phyloP scores from a whole-genome alignment of 1,140 invertebrate genomes.

The Drosophila kikkawai region DNA sequence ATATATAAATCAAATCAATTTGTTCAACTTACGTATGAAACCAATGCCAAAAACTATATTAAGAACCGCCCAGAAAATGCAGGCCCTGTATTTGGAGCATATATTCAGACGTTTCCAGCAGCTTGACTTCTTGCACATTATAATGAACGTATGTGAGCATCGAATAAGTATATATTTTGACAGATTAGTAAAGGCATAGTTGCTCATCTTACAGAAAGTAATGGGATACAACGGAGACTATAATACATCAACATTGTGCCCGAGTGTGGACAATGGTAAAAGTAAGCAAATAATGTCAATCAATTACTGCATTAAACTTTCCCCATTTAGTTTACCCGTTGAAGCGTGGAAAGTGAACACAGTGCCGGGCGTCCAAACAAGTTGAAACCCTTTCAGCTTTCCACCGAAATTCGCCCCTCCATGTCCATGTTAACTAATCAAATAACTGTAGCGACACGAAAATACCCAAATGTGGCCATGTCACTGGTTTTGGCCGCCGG shows the following conservation, averaged over 20 bases:
- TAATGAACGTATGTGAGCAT: not conserved
- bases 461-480: conserved; percentile 46
- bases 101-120: not conserved
- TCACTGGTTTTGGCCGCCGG: conserved; percentile 46
- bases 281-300: conserved; percentile 48
- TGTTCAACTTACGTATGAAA: conserved; percentile 8
- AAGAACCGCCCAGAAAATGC: conserved; percentile 18
- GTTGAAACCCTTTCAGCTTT: conserved; percentile 12
- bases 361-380: conserved; percentile 22
- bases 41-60: conserved; percentile 4
- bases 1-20: not conserved
- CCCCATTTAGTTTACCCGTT: conserved; percentile 29
- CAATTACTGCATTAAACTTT: conserved; percentile 55
- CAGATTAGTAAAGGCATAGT: not conserved
- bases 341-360: conserved; percentile 42
- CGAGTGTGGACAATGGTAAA: conserved; percentile 34
- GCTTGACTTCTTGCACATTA: conserved; percentile 1
- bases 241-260: conserved; percentile 9
- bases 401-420: not conserved
- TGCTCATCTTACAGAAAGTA: not conserved
- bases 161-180: conserved; percentile 2
- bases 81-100: conserved; percentile 11
- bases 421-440: conserved; percentile 55
- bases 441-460: conserved; percentile 57
- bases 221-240: not conserved